Evolutionary conservation across 2,113 vertebrate genomes (phyloP).

Genomic region (Apteryx mantelli): DNA sequence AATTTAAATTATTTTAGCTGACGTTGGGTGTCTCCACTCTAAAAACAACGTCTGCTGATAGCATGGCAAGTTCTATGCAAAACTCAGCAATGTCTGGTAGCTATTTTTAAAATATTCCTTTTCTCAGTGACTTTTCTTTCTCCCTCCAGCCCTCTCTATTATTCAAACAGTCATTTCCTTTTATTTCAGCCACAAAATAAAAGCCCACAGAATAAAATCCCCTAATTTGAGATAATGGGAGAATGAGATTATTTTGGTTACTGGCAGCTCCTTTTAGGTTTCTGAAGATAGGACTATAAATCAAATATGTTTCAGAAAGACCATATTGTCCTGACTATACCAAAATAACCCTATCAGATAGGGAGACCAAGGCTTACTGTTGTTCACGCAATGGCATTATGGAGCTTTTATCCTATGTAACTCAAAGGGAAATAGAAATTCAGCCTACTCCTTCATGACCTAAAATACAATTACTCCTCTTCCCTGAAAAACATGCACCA

Average conservation of each 20-base stretch:
- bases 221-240: neutral
- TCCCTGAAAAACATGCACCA: neutral
- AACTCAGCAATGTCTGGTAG: neutral
- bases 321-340: neutral
- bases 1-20: neutral
- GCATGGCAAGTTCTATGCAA: neutral
- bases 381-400: neutral
- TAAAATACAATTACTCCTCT: neutral
- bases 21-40: neutral
- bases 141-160: neutral
- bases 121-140: neutral
- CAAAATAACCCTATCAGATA: neutral
- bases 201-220: neutral
- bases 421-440: neutral
- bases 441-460: neutral
- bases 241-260: neutral
- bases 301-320: neutral
- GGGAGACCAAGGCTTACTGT: neutral
- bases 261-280: neutral
- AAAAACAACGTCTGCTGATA: neutral
- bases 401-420: neutral
- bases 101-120: neutral
- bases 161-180: neutral
- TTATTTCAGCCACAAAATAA: neutral
- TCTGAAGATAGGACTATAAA: neutral